Conservation (phyloP, 2,113 vertebrate species). For the Corythaixoides concolor region DNA sequence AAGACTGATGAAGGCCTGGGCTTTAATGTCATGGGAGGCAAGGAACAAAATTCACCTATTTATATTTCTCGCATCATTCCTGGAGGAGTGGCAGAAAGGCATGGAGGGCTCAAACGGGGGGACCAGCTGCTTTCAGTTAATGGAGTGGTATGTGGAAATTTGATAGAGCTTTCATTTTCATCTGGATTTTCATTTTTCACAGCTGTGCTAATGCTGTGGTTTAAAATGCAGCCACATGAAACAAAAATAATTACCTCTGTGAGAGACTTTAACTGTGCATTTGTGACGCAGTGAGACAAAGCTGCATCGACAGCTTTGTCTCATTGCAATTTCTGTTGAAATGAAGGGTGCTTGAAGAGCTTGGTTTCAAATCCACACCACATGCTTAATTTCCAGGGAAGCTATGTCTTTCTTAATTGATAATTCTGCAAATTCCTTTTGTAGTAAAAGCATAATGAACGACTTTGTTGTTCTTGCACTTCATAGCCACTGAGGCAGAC, state of each 20-base stretch:
- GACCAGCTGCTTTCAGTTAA: slow-evolving; percentile 98
- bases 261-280: not conserved
- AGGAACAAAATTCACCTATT: slow-evolving; percentile 98
- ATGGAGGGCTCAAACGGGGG: slow-evolving; percentile 96
- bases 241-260: not conserved
- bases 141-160: slow-evolving; percentile 88
- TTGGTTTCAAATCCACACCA: not conserved
- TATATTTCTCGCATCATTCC: slow-evolving; percentile 99
- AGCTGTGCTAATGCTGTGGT: not conserved
- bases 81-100: slow-evolving; percentile 95
- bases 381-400: not conserved
- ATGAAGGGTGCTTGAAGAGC: not conserved
- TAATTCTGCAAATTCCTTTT: not conserved
- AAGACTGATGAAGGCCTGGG: slow-evolving; percentile 99
- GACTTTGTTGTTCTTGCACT: not conserved
- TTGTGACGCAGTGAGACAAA: not conserved
- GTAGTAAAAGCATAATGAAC: not conserved
- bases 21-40: slow-evolving; percentile 99
- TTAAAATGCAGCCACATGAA: not conserved
- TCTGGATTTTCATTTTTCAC: slow-evolving; percentile 7
- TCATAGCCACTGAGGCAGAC: not conserved
- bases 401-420: not conserved
- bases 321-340: not conserved
- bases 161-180: not conserved
- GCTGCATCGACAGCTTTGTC: not conserved